Conservation (phyloP, 2,113 vertebrate genomes). For the Pavo muticus region DNA sequence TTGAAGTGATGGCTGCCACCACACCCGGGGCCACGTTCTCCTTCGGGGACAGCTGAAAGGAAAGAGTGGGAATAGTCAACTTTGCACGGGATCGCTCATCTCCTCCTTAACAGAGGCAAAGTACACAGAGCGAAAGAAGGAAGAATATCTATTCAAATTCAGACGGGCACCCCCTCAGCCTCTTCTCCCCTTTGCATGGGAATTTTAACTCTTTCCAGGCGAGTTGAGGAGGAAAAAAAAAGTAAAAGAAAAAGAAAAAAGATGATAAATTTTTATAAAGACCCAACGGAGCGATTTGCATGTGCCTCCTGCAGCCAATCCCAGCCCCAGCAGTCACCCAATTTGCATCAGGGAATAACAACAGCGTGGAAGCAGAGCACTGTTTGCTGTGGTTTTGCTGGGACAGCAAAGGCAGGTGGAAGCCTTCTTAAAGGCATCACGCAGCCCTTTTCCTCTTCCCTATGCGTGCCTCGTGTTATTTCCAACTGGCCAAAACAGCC, state of each 20-base stretch:
- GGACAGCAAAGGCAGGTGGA: conserved; percentile 60
- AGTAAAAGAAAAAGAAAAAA: not conserved
- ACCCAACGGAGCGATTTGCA: conserved; percentile 82
- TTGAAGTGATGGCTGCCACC: conserved; percentile 66
- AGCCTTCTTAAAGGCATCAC: conserved; percentile 44
- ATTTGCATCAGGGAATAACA: conserved; percentile 89
- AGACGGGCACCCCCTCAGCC: not conserved
- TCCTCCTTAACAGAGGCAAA: conserved; percentile 16
- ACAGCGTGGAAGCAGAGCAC: conserved; percentile 17
- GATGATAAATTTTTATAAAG: not conserved
- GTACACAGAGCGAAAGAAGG: conserved; percentile 35
- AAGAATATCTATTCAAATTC: conserved; percentile 74
- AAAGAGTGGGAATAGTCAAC: conserved; percentile 49
- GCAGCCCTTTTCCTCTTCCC: conserved; percentile 43
- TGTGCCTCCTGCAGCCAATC: conserved; percentile 85
- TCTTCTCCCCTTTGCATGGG: not conserved
- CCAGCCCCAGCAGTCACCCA: conserved; percentile 56
- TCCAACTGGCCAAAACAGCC: not conserved
- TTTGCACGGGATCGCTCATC: not conserved
- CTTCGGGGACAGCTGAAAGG: conserved; percentile 63
- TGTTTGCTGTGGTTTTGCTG: conserved; percentile 63
- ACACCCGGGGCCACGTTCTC: conserved; percentile 61
- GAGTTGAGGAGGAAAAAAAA: not conserved
- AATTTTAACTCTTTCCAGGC: conserved; percentile 74
- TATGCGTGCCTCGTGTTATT: not conserved